phyloP scores from a whole-genome alignment of 37 sponge, comb jelly and placozoan genomes.

The Chondrosia reniformis region DNA sequence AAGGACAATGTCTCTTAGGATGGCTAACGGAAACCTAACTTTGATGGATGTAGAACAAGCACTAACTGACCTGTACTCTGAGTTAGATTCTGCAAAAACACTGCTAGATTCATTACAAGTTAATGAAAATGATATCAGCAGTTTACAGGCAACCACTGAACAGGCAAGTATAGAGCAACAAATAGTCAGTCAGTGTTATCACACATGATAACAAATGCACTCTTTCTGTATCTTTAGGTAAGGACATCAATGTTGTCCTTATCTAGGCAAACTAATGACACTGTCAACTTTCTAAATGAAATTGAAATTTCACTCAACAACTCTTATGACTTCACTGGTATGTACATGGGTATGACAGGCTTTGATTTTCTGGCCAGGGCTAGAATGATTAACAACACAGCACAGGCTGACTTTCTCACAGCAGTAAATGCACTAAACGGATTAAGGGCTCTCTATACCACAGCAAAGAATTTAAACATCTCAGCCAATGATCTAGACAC shows the following conservation, averaged over 20 bases:
- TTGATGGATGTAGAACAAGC: neutral
- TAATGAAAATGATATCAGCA: too few relatives aligned
- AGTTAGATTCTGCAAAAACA: neutral
- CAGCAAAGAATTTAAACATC: neutral
- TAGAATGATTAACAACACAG: neutral
- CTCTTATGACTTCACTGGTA: neutral
- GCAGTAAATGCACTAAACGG: neutral
- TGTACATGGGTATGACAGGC: neutral
- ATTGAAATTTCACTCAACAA: neutral
- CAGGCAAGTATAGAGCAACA: too few relatives aligned
- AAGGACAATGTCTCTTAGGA: neutral
- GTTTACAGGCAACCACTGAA: too few relatives aligned
- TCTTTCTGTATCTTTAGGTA: neutral
- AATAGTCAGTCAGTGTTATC: too few relatives aligned
- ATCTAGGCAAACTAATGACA: neutral
- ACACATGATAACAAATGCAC: too few relatives aligned
- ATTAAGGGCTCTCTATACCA: neutral
- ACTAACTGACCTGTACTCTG: neutral
- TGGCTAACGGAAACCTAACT: neutral
- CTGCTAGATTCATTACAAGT: neutral
- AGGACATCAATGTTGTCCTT: neutral
- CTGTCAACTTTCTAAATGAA: neutral
- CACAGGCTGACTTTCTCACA: neutral
- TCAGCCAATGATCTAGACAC: neutral
- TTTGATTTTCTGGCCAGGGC: neutral